These are phyloP conservation scores for Himalopsyche phryganea DNA, from an alignment of 1,140 invertebrate species.

Conservation along the genomic window DNA sequence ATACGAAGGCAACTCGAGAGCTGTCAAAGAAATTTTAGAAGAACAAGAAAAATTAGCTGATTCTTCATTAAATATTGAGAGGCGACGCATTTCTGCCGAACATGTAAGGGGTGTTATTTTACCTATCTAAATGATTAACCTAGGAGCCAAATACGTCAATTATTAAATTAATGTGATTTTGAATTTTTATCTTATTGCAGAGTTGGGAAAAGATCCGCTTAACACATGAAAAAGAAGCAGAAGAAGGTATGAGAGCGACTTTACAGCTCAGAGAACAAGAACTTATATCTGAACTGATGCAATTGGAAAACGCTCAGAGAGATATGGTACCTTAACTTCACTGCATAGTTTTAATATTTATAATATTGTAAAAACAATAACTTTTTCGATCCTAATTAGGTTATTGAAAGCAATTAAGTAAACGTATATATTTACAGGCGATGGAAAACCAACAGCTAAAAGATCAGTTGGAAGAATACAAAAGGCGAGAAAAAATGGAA, in stretches of 20 bases:
- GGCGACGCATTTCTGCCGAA: conserved; percentile 51
- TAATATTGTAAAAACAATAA: no score
- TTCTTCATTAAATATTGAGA: conserved; percentile 54
- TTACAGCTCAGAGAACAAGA: conserved; percentile 54
- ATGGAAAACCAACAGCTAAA: conserved; percentile 53
- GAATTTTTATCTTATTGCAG: conserved; percentile 33
- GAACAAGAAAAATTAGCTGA: conserved; percentile 56
- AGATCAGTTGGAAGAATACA: conserved; percentile 54
- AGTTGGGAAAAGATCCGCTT: conserved; percentile 46
- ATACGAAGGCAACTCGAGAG: conserved; percentile 46
- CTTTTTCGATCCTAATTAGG: no score
- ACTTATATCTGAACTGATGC: conserved; percentile 55
- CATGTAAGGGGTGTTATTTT: conserved; percentile 39
- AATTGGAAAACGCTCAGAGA: conserved; percentile 56
- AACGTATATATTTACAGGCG: conserved; percentile 40
- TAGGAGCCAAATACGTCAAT: no score
- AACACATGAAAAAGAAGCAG: conserved; percentile 42
- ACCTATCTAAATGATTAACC: no score
- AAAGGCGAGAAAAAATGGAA: conserved; percentile 42
- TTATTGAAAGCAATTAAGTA: no score
- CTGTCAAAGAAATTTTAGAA: conserved; percentile 52
- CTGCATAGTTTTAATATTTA: no score
- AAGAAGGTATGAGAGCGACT: conserved; percentile 48
- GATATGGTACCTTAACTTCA: no score
- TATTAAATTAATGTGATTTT: neutral